Evolutionary conservation across 2,888 invertebrate species (phyloP), one percentile per base, ranked within the genome.

Genomic region (Polyommatus icarus): DNA sequence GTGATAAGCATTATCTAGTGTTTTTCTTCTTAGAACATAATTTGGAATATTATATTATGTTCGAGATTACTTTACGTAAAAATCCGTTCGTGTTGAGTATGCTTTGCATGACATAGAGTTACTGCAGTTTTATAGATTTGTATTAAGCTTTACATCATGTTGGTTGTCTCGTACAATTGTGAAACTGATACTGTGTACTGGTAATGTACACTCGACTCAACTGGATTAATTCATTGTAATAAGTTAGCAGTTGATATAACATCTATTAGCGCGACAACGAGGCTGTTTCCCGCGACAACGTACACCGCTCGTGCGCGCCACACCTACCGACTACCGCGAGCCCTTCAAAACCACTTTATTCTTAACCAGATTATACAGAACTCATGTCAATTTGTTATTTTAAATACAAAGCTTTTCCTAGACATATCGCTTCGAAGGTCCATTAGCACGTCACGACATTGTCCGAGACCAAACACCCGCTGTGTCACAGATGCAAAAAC

Each of bases 341-440:
- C 89, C 90, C 91, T 91, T 90, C 87, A 86, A 85, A 87, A 87
- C 85, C 88, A 90, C 89, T 90, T 88, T 86, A 83, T 85, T 86
- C 83, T 79, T 82, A 85, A 85, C 85, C 85, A 85, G 86, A 87
- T 89, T 87, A 87, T 83, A 81, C 81, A 81, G 81, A 83, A 85
- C 86, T 87, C 86, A 88, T 85, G 87, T 87, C 89, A 87, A 90
- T 91, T 90, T 90, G 89, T 90, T 88, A 88, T 88, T 88, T 88
- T 87, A 90, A 89, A 88, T 88, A 87, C 88, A 82, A 82, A 85
- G 84, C 85, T 87, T 85, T 86, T 86, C 79, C 83, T 83, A 78
- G 79, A 78, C 71, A 76, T 79, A 77, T 80, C 71, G 78, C 73
- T 54, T n/a, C 71, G 59, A 77, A 79, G 76, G 79, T 76, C 76